A percentile compares a stretch with the other conserved stretches of the same genome.
phyloP scores from a whole-genome alignment of 2,888 invertebrate genomes.

The Rhorus exstirpatorius region DNA sequence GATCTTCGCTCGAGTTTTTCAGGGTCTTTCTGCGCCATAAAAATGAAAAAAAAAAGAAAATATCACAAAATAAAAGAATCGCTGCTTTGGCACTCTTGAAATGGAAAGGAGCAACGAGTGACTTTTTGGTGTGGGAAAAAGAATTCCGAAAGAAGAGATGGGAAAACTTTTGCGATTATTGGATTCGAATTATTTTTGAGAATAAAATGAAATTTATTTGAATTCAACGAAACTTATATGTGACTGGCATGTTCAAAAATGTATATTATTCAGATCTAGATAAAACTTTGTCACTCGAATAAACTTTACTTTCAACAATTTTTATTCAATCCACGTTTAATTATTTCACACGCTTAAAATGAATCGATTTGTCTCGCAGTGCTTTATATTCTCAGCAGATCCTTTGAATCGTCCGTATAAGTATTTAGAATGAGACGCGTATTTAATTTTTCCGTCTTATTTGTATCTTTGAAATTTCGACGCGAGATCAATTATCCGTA shows the following conservation, averaged over 20 bases:
- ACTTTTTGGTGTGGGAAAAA: slow-evolving; percentile 3
- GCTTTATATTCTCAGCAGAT: too few species aligned
- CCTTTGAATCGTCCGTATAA: too few species aligned
- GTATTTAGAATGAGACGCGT: too few species aligned
- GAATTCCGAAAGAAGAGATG: not conserved
- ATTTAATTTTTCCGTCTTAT: not conserved
- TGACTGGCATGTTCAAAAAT: not conserved
- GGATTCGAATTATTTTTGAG: not conserved
- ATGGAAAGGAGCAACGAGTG: not conserved
- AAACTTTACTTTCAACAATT: too few species aligned
- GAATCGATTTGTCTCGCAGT: too few species aligned
- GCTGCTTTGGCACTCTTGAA: not conserved
- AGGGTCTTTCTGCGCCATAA: not conserved
- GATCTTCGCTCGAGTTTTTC: slow-evolving; percentile 41
- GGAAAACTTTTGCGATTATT: slow-evolving; percentile 3
- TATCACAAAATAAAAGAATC: slow-evolving; percentile 17
- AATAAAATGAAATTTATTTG: not conserved
- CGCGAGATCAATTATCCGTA: slow-evolving; percentile 29
- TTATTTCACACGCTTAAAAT: too few species aligned
- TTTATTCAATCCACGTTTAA: too few species aligned
- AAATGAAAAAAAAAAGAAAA: slow-evolving; percentile 6
- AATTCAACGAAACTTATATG: too few species aligned
- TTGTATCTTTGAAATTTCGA: slow-evolving; percentile 17
- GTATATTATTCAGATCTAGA: not conserved
- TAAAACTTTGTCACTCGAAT: too few species aligned